Base-by-base conservation (phyloP, 2,888 invertebrate species). In the Drosophila leonis region DNA sequence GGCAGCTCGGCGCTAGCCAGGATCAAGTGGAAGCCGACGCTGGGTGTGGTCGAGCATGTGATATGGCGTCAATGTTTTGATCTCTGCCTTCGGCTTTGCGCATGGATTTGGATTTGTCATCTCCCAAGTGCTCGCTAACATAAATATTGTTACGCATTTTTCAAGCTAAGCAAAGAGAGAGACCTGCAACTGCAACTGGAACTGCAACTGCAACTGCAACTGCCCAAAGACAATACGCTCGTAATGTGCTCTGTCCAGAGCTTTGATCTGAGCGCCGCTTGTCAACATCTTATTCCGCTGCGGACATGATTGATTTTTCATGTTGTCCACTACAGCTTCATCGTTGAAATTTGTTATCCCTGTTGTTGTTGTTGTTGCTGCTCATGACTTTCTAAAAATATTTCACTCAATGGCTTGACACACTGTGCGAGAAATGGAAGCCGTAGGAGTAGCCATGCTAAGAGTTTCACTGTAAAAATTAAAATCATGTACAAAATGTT, bases 271-370 rank as follows among this genome's bases (percentile, higher is more conserved):
- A 60, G 68, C 70, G 78, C 69, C 76, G 78, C 76, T 85, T 90
- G 87, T 89, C 90, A 90, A 91, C 91, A 91, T 91, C 91, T 91
- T 91, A 91, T 88, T 91, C 83, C 80, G 82, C 57, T 79, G 80
- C 84, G 88, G 91, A 90, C 91, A 91, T 91, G 91, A 91, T 91
- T 91, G 91, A 91, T 91, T 90, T 91, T 88, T 68, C 90, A 81
- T 91, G 90, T 90, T 73, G 59, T 56, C 31, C 67, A 62, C 68
- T 35, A 75, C 52, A 70, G 70, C 57, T 65, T 70, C 75, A 71
- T 72, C 54, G 65, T 54, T 49, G 67, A 57, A 65, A 77, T 75
- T 74, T 64, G 55, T 70, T 71, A 61, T 59, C 46, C 27, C 27
- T 31, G 63, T 20, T 51, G 41, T 51, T 42, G 66, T 27, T 31